Evolutionary conservation across 1,140 invertebrate species (phyloP).

Genomic region (Drosophila obscura): DNA sequence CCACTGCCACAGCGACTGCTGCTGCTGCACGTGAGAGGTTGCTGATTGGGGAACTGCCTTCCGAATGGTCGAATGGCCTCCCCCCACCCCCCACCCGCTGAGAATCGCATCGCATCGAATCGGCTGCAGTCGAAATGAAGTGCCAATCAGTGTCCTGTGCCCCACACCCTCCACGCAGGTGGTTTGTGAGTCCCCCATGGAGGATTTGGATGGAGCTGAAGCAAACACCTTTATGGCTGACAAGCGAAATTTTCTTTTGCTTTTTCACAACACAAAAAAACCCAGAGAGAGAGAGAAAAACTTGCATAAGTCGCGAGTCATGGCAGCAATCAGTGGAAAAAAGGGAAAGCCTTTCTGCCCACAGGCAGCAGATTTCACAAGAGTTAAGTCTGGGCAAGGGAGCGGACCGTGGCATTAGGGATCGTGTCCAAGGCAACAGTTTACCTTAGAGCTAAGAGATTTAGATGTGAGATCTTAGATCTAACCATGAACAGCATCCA

Average conservation of each 20-base stretch:
- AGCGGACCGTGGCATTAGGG: too few relatives aligned
- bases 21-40: constrained; percentile 39
- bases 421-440: too few relatives aligned
- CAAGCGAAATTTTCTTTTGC: constrained; percentile 5
- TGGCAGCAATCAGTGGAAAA: too few relatives aligned
- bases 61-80: constrained; percentile 20
- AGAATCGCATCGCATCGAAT: constrained; percentile 7
- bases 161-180: not conserved
- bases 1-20: not conserved
- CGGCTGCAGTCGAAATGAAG: constrained; percentile 49
- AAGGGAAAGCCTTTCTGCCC: too few relatives aligned
- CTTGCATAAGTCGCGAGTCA: constrained; percentile 7
- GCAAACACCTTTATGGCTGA: constrained; percentile 3
- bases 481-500: too few relatives aligned
- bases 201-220: not conserved
- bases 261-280: too few relatives aligned
- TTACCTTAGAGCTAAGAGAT: too few relatives aligned
- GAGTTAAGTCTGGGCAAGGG: too few relatives aligned
- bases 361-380: too few relatives aligned
- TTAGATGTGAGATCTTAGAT: too few relatives aligned
- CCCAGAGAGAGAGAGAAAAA: not conserved
- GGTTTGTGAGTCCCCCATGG: not conserved
- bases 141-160: constrained; percentile 47
- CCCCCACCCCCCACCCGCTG: constrained; percentile 14
- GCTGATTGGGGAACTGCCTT: constrained; percentile 52